Evolutionary conservation across 2,888 invertebrate species (phyloP).

Genomic region (Augiades crinisus): DNA sequence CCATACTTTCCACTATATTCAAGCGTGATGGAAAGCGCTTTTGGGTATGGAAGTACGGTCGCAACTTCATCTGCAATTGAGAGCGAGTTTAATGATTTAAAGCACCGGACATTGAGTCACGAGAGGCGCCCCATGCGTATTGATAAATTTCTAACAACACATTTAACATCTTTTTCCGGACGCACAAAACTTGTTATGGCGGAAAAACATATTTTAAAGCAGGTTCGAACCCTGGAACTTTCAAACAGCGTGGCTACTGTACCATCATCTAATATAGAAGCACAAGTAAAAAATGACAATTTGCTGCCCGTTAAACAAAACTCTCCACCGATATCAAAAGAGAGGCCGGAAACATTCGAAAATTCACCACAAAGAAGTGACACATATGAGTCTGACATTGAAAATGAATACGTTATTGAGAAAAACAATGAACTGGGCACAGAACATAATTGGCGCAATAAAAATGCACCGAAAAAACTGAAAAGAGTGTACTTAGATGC

Average conservation of each 20-base stretch:
- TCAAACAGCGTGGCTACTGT: background rate
- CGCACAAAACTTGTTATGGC: background rate
- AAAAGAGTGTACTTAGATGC: slow-evolving; percentile 1
- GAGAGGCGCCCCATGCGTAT: slow-evolving; percentile 4
- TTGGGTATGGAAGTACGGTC: background rate
- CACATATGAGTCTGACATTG: background rate
- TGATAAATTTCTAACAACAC: slow-evolving; percentile 5
- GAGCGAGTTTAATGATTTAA: no score
- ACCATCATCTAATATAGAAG: no score
- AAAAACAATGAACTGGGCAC: background rate
- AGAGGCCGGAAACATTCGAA: background rate
- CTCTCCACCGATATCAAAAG: background rate
- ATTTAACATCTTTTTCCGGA: slow-evolving; percentile 2
- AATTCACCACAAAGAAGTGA: background rate
- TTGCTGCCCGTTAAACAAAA: background rate
- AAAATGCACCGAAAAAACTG: slow-evolving; percentile 1
- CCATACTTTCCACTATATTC: background rate
- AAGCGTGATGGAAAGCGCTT: background rate
- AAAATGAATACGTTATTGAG: background rate
- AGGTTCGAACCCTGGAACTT: background rate
- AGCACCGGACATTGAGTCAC: no score
- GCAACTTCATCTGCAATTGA: background rate
- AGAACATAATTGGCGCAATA: slow-evolving; percentile 5
- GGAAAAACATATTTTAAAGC: background rate
- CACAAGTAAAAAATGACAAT: no score